Conservation (phyloP, 2,888 invertebrate species). For the Ptychoptera contaminata region DNA sequence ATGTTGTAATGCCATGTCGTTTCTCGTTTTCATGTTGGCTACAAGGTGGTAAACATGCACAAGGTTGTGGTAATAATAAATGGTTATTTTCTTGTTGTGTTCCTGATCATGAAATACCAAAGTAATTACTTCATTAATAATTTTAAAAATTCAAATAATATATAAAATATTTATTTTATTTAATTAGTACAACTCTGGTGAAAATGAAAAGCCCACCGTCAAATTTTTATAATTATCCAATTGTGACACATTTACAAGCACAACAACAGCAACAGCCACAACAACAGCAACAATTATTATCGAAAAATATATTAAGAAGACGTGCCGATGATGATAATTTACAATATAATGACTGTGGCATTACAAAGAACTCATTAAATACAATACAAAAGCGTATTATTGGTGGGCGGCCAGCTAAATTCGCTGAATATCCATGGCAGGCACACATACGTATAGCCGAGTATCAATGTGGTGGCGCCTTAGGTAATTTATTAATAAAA, state of each 20-base stretch:
- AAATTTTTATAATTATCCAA: background rate
- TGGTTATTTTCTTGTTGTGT: slow-evolving; percentile 62
- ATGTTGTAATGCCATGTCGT: slow-evolving; percentile 46
- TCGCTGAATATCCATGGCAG: slow-evolving; percentile 68
- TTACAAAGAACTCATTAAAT: slow-evolving; percentile 38
- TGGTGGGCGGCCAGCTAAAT: slow-evolving; percentile 61
- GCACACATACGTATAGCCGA: slow-evolving; percentile 68
- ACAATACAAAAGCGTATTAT: slow-evolving; percentile 60
- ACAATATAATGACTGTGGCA: slow-evolving; percentile 43
- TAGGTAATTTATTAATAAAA: slow-evolving; percentile 31
- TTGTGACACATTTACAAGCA: background rate
- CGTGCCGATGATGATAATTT: slow-evolving; percentile 21
- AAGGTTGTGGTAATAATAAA: slow-evolving; percentile 48
- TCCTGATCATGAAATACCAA: slow-evolving; percentile 19
- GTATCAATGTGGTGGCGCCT: slow-evolving; percentile 69
- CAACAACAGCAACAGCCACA: background rate
- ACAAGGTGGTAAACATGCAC: slow-evolving; percentile 47
- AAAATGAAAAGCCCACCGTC: background rate
- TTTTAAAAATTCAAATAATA: slow-evolving; percentile 2
- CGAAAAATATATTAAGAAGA: slow-evolving; percentile 25
- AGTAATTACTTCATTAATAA: slow-evolving; percentile 3
- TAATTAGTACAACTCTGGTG: background rate
- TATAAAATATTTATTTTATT: too few relatives aligned
- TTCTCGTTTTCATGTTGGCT: slow-evolving; percentile 60
- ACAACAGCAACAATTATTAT: slow-evolving; percentile 15